phyloP scores from a whole-genome alignment of 2,113 vertebrate species.

The Vidua macroura region DNA sequence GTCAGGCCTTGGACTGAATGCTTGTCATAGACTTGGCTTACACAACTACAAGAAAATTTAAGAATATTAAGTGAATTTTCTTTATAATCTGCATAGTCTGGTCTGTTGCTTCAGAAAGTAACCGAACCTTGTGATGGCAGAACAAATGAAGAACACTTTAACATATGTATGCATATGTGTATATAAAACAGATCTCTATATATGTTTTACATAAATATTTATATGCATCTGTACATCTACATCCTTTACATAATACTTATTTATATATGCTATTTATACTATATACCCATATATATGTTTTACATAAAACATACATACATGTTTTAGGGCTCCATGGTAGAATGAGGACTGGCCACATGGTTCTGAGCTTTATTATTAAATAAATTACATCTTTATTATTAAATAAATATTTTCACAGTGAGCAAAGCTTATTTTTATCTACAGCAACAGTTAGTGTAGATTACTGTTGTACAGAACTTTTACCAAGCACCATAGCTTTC shows the following conservation, averaged over 20 bases:
- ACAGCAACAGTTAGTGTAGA: neutral
- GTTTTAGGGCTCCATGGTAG: neutral
- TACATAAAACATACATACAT: neutral
- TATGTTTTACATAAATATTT: neutral
- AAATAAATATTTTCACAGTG: neutral
- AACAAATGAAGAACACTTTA: neutral
- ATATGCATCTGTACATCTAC: neutral
- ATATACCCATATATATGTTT: neutral
- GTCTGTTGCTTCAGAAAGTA: neutral
- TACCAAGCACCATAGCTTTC: neutral
- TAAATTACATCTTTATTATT: neutral
- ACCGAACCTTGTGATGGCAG: neutral
- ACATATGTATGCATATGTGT: rapidly evolving
- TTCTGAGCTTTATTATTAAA: neutral
- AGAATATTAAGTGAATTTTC: neutral
- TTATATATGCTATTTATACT: neutral
- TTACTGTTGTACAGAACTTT: neutral
- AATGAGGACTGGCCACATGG: neutral
- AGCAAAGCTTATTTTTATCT: neutral
- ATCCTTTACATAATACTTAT: neutral
- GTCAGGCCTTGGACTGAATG: neutral
- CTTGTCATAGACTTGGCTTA: neutral
- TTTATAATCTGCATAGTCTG: neutral
- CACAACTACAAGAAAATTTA: neutral
- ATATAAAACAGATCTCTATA: neutral